Evolutionary conservation across 1,140 invertebrate genomes (phyloP).

Genomic region (Matsumurasca onukii): DNA sequence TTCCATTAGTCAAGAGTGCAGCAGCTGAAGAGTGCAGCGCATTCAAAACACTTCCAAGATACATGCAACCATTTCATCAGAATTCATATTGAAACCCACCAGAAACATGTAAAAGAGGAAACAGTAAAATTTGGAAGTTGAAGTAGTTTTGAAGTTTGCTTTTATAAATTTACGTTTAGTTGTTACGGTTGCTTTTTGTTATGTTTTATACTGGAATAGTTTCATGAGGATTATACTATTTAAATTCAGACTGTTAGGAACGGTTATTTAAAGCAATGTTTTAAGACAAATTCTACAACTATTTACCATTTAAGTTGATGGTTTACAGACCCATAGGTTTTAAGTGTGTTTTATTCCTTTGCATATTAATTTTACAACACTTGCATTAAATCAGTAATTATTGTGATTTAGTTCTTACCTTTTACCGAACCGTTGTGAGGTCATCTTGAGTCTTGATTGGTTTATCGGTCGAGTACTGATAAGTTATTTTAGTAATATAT

Average conservation of each 20-base stretch:
- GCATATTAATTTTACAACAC: too few species aligned
- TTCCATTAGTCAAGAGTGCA: neutral
- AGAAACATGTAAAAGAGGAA: neutral
- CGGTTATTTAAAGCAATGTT: too few species aligned
- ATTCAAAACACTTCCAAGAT: neutral
- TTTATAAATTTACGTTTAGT: neutral
- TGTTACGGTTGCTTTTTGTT: neutral
- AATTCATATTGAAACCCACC: neutral
- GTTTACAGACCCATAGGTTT: too few species aligned
- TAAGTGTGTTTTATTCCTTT: too few species aligned
- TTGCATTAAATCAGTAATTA: too few species aligned
- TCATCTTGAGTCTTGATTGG: neutral
- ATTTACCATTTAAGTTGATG: too few species aligned
- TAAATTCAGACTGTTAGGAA: too few species aligned
- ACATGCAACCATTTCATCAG: neutral
- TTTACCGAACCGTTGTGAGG: too few species aligned
- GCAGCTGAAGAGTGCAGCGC: conserved; percentile 1
- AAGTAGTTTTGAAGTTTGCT: neutral
- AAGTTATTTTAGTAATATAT: neutral
- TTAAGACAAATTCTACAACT: too few species aligned
- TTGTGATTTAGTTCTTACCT: too few species aligned
- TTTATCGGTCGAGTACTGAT: neutral
- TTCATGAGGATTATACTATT: too few species aligned
- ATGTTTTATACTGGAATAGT: too few species aligned
- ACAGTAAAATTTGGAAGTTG: neutral